phyloP scores from a whole-genome alignment of 2,888 invertebrate species.

The Parasteatoda lunata region DNA sequence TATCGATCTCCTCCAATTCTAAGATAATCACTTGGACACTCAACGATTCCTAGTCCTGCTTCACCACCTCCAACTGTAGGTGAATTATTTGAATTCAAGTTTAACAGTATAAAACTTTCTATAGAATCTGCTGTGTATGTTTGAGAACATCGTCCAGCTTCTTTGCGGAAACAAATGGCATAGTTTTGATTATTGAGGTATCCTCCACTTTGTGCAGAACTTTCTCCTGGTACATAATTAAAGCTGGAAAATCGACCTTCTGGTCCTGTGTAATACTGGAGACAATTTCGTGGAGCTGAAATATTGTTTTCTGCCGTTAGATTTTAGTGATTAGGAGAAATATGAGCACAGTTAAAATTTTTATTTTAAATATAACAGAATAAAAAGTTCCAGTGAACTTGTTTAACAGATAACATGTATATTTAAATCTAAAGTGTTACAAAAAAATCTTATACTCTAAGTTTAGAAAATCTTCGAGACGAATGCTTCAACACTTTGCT shows the following conservation, averaged over 20 bases:
- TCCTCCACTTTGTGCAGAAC: constrained; percentile 42
- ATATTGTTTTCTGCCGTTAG: neutral
- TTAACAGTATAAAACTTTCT: constrained; percentile 49
- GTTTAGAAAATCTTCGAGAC: no score
- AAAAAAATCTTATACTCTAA: no score
- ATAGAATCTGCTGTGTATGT: constrained; percentile 52
- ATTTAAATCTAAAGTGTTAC: no score
- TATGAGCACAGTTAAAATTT: no score
- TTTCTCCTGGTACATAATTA: constrained; percentile 83
- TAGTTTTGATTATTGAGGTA: constrained; percentile 81
- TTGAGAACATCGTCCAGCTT: constrained; percentile 89
- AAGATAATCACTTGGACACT: constrained; percentile 67
- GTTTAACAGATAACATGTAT: no score
- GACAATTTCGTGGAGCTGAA: constrained; percentile 76
- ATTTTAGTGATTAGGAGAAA: no score
- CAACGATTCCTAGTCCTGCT: constrained; percentile 64
- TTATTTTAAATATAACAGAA: no score
- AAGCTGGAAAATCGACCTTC: constrained; percentile 87
- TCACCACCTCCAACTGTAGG: constrained; percentile 55
- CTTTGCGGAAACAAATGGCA: constrained; percentile 87
- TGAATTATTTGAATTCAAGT: constrained; percentile 33
- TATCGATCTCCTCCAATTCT: constrained; percentile 66
- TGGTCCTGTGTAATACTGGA: constrained; percentile 87
- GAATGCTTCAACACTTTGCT: no score
- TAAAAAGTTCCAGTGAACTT: no score